Base-by-base conservation (phyloP, 2,888 invertebrate genomes). In the Pristionchus mayeri region DNA sequence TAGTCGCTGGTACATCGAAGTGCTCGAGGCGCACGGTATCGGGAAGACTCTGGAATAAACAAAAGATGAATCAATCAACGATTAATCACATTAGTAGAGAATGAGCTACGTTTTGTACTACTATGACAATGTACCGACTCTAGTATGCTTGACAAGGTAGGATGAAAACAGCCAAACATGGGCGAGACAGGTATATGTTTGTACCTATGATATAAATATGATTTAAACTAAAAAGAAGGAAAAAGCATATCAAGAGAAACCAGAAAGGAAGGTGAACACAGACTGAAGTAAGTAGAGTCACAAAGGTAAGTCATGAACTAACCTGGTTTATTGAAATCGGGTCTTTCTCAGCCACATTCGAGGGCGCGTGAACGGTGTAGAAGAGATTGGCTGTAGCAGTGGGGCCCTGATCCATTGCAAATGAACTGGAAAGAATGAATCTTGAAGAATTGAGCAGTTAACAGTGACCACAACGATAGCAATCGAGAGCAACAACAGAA, bases 1-100 rank as follows among this genome's bases (percentile, higher is more conserved):
- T 71, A 4, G 88, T 86, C 2, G 85, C 63, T 0, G 86, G 85
- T 4, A 91, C 80, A 67, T 92, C 91, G 83, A 92, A 92, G 44
- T 79, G 79, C 34, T 34, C 54, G 27, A 16, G 34, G 1, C 79
- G 34, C 2, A 54, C 54, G 16, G 34, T 37, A 44, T 79, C 79
- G 54, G 52, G 37, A 7, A 79, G 79, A 27, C 27, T 50, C 76
- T 76, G 75, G 13, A 48, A 44, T 44, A 44, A 13, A 13, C 44
- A 13, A 44, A 13, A 44, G 44, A 44, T 44, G 44, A 6, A 13
- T 13, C 7, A 44, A 44, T 44, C 13, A 13, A 44, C 7, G 44
- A 44, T 6, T 9, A 13, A 9, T 13, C 44, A 44, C 13, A 9
- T 13, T 44, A 13, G 44, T 9, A 44, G 44, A 44, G 44, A 44